Evolutionary conservation across 2,888 invertebrate species (phyloP).

Genomic region (Ophion ventricosus): DNA sequence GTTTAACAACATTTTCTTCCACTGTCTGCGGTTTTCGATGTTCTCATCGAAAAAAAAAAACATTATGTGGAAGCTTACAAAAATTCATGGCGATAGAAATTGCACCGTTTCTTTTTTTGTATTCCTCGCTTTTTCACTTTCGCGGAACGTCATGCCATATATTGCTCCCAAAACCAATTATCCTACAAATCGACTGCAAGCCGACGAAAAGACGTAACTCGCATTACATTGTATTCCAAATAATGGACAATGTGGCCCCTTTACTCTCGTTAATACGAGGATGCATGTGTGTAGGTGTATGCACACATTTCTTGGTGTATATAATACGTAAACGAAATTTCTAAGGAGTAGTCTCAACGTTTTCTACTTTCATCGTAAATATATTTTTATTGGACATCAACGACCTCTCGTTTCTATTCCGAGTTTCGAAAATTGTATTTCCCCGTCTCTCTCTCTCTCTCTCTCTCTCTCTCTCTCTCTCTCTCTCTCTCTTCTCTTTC

Average conservation of each 20-base stretch:
- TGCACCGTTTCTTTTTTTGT: constrained; percentile 30
- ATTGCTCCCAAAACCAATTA: constrained; percentile 15
- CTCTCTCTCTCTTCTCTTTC: too few relatives aligned
- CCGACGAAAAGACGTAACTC: not conserved
- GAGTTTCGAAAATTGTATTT: constrained; percentile 45
- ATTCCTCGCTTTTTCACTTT: constrained; percentile 36
- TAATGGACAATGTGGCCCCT: not conserved
- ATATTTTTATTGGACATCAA: constrained; percentile 57
- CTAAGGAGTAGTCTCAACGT: constrained; percentile 24
- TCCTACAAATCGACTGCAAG: constrained; percentile 11
- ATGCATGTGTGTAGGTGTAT: not conserved
- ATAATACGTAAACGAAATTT: constrained; percentile 29
- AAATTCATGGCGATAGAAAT: constrained; percentile 40
- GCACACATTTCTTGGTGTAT: not conserved
- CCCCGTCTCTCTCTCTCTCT: constrained; percentile 12
- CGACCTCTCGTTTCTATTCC: constrained; percentile 38
- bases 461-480: constrained; percentile 16
- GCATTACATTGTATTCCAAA: not conserved
- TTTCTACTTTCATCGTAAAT: constrained; percentile 56
- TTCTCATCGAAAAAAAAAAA: not conserved
- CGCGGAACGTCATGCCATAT: constrained; percentile 18
- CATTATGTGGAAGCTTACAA: constrained; percentile 18
- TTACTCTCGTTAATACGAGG: not conserved
- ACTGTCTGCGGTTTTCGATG: not conserved
- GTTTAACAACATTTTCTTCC: not conserved